Conservation (phyloP, 2,797 vertebrate genomes). For the Spheniscus humboldti region DNA sequence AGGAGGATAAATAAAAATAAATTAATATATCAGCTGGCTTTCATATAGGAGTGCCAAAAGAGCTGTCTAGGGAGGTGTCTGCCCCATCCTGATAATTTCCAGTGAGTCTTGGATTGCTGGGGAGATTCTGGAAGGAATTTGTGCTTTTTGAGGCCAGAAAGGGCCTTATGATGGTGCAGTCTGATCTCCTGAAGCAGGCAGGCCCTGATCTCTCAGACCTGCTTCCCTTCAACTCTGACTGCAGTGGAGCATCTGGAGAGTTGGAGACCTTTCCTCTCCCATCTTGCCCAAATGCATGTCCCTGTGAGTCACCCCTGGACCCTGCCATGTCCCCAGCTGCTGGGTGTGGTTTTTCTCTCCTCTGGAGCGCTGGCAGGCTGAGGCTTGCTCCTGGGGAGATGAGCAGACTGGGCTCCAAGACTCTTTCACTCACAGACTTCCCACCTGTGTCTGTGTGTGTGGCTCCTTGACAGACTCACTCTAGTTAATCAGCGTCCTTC, state of each 20-base stretch:
- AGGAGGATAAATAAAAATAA: background rate
- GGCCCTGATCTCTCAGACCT: background rate
- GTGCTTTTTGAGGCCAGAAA: background rate
- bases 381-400: background rate
- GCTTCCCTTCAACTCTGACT: background rate
- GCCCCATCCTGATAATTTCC: background rate
- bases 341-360: background rate
- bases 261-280: background rate
- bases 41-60: background rate
- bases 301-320: background rate
- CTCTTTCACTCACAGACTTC: background rate
- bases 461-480: background rate
- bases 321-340: background rate
- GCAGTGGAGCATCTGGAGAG: background rate
- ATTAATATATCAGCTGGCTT: background rate
- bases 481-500: background rate
- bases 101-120: background rate
- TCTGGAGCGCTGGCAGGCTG: accelerated
- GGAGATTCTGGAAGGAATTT: background rate
- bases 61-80: background rate
- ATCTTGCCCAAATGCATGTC: accelerated
- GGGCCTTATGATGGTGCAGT: background rate
- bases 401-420: background rate
- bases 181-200: background rate
- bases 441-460: background rate